Evolutionary conservation across 2,888 invertebrate species (phyloP), one percentile per base, ranked within the genome.

Genomic region (Chrysolina oricalcia): DNA sequence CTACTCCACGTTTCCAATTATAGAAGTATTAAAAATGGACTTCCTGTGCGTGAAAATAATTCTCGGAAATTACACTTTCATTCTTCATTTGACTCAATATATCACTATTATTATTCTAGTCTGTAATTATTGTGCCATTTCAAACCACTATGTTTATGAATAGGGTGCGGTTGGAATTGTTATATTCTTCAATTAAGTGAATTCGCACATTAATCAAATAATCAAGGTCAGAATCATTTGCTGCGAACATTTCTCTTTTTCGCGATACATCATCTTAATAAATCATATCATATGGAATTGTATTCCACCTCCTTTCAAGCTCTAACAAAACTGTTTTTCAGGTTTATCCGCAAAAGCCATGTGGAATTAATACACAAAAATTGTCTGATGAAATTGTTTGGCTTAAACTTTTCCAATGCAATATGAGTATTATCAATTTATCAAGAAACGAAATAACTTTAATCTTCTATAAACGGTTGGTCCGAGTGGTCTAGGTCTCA

Each of bases 31-130:
- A 74, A 74, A 74, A 74, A 74, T 70, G 63, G 17, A 70, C 66
- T 74, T 74, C 74, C 69, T 48, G 69, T 73, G 64, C 53, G 64
- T 70, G 15, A 50, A 67, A 46, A 40, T 67, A 67, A 67, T 67
- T 67, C 67, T 27, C 27, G 27, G 17, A 64, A 69, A 73, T 73
- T 64, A 64, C 66, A 65, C 73, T 65, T 69, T 23, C 59, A 70
- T 74, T 65, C 59, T 70, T 63, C 53, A 69, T 73, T 73, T 62
- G 21, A 64, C 23, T 68, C 64, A 74, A 68, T 68, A 73, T 68
- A 73, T 72, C 72, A 73, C 64, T 74, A 56, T 74, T 48, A 74
- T 70, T 63, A 70, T 41, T 48, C 5, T 21, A 50, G 35, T 73
- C 50, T 70, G 35, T 70, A 48, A 70, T 70, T 70, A 70, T 21